Evolutionary conservation across 2,797 vertebrate genomes (phyloP).

Genomic region (Semaprochilodus insignis): DNA sequence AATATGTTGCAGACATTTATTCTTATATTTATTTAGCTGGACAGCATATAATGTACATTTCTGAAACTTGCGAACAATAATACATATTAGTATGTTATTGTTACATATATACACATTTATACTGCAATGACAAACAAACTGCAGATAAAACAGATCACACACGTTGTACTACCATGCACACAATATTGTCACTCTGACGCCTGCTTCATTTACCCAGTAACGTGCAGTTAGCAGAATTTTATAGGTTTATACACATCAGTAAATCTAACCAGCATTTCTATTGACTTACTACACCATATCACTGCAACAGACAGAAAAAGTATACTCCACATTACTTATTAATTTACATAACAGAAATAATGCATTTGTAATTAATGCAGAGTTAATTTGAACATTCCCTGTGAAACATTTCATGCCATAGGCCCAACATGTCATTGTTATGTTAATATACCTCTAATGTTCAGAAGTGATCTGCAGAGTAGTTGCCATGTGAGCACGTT

Average conservation of each 20-base stretch:
- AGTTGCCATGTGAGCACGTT: neutral
- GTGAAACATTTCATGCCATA: neutral
- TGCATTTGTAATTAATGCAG: neutral
- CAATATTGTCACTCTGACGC: neutral
- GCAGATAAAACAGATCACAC: conserved; percentile 8
- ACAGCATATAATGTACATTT: neutral
- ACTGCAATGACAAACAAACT: neutral
- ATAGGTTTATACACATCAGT: neutral
- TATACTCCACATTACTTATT: neutral
- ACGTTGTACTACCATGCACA: neutral
- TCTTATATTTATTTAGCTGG: neutral
- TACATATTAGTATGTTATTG: neutral
- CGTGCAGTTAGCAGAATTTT: neutral
- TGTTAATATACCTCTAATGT: neutral
- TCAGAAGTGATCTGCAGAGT: conserved; percentile 1
- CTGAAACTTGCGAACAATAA: neutral
- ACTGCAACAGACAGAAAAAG: neutral
- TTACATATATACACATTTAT: neutral
- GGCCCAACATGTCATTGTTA: neutral
- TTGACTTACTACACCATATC: neutral
- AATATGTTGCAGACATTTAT: neutral
- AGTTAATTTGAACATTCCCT: neutral
- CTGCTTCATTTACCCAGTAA: neutral
- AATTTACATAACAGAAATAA: neutral
- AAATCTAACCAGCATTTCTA: neutral